phyloP scores from a whole-genome alignment of 2,113 vertebrate species.

The Stomatorhinus ivindoensis region DNA sequence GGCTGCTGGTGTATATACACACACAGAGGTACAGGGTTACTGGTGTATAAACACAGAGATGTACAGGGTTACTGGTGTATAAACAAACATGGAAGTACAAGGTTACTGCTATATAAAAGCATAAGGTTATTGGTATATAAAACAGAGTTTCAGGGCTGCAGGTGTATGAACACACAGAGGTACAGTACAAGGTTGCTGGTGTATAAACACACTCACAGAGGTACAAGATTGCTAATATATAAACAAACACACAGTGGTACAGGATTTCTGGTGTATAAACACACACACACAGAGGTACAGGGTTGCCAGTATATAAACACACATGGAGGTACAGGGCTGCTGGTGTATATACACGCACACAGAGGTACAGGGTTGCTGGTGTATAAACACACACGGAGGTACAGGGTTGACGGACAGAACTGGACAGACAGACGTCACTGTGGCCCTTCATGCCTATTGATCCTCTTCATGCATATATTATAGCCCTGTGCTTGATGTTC shows the following conservation, averaged over 20 bases:
- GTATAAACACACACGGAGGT: slow-evolving; percentile 25
- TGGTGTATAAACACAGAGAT: slow-evolving; percentile 41
- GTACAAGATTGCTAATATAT: background rate
- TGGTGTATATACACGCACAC: background rate
- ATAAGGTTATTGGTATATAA: slow-evolving; percentile 24
- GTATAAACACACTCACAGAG: background rate
- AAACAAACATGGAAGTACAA: background rate
- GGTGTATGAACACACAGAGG: slow-evolving; percentile 36
- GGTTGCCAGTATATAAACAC: slow-evolving; percentile 43
- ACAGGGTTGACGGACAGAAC: slow-evolving; percentile 10
- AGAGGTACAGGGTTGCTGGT: background rate
- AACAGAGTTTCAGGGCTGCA: slow-evolving; percentile 38
- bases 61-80: background rate
- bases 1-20: background rate
- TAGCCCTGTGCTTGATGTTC: background rate
- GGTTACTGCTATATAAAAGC: background rate
- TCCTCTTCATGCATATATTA: background rate
- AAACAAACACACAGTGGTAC: slow-evolving; percentile 34
- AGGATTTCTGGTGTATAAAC: too few relatives aligned
- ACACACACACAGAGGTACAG: slow-evolving; percentile 34
- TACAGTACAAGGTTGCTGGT: background rate
- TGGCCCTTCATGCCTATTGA: background rate
- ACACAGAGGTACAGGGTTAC: slow-evolving; percentile 45
- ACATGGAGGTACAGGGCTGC: background rate
- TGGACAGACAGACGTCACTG: background rate